These are phyloP conservation scores for Oscheius myriophilus DNA, from an alignment of 2,888 invertebrate genomes.

Conservation along the genomic window DNA sequence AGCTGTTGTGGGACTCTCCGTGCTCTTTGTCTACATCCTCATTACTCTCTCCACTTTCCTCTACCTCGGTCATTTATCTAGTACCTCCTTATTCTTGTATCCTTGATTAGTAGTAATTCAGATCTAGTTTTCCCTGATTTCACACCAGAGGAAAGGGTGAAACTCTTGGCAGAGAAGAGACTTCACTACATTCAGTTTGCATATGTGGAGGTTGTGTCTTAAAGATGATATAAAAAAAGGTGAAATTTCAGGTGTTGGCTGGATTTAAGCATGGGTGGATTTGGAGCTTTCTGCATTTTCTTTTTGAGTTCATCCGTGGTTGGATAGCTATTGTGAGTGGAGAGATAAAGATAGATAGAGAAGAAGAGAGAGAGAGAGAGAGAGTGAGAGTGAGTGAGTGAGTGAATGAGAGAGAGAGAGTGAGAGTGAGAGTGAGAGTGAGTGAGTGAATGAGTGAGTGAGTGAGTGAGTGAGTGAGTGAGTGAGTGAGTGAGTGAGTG, in stretches of 20 bases:
- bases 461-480: too few species aligned
- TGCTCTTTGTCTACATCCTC: slow-evolving; percentile 3
- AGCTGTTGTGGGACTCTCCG: neutral
- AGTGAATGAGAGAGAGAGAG: too few species aligned
- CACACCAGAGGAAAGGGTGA: neutral
- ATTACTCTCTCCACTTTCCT: neutral
- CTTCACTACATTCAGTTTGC: slow-evolving; percentile 11
- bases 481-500: too few species aligned
- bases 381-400: too few species aligned
- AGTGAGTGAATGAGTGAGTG: too few species aligned
- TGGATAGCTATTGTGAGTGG: neutral
- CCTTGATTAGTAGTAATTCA: neutral
- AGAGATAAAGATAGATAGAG: too few species aligned
- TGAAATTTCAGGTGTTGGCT: neutral
- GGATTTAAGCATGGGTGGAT: neutral
- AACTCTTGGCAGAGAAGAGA: slow-evolving; percentile 1
- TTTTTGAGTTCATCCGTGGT: neutral
- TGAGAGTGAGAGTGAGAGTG: too few species aligned
- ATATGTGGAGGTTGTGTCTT: neutral
- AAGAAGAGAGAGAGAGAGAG: too few species aligned
- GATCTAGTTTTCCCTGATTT: slow-evolving; percentile 3
- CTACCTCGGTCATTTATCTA: slow-evolving; percentile 12
- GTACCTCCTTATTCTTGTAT: neutral
- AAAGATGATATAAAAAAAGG: too few species aligned
- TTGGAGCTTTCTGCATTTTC: slow-evolving; percentile 8